Evolutionary conservation across 1,140 invertebrate genomes (phyloP).

Genomic region (Caerostris darwini): DNA sequence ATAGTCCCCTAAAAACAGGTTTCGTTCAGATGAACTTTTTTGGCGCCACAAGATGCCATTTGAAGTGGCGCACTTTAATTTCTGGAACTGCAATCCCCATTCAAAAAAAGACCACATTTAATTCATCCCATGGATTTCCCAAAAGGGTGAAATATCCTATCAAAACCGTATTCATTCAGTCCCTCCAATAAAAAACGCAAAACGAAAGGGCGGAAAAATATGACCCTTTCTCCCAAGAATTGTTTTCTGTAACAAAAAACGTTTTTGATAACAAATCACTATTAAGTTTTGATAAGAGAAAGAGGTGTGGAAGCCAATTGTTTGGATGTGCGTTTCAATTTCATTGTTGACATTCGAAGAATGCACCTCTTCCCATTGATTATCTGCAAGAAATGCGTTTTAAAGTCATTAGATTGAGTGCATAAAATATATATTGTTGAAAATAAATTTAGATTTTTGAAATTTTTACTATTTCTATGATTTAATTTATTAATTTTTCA

Average conservation of each 20-base stretch:
- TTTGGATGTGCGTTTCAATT: background rate
- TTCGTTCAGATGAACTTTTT: no score
- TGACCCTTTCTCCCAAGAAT: background rate
- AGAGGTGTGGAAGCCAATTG: background rate
- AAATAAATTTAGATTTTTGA: no score
- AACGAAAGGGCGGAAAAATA: background rate
- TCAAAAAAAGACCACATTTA: background rate
- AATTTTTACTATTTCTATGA: no score
- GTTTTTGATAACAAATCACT: background rate
- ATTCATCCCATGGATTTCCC: background rate
- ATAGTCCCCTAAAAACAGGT: no score
- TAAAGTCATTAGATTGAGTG: no score
- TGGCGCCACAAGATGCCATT: no score
- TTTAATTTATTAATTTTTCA: no score
- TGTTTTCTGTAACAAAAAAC: background rate
- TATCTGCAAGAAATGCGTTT: background rate
- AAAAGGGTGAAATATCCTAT: background rate
- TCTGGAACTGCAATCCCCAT: background rate
- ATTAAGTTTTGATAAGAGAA: conserved; percentile 8
- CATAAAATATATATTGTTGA: no score
- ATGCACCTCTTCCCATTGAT: background rate
- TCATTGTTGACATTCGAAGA: background rate
- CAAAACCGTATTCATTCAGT: background rate
- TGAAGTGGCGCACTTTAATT: background rate
- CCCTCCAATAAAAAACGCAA: background rate